These are phyloP conservation scores for Toxonevra muliebris DNA, from an alignment of 2,888 invertebrate species.

Conservation along the genomic window DNA sequence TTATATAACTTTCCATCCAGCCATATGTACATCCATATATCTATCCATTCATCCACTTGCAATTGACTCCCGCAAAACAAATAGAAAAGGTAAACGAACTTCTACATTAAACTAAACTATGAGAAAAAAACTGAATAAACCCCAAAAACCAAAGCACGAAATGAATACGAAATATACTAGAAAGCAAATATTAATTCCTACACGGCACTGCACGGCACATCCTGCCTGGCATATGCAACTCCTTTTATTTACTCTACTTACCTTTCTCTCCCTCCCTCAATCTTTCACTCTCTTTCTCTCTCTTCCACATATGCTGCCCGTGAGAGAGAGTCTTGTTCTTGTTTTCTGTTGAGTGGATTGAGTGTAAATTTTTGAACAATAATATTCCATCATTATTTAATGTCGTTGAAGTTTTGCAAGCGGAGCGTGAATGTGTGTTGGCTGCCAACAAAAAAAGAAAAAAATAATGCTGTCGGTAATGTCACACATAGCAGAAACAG, in stretches of 20 bases:
- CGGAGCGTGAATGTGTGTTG: constrained; percentile 14
- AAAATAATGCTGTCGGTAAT: too few species aligned
- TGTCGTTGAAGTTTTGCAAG: constrained; percentile 26
- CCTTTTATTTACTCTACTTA: background rate
- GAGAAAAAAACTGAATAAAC: background rate
- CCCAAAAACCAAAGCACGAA: constrained; percentile 11
- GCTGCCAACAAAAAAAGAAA: background rate
- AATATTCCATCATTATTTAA: constrained; percentile 28
- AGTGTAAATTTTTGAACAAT: constrained; percentile 21
- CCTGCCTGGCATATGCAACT: background rate
- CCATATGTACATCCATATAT: too few species aligned
- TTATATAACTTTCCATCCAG: too few species aligned
- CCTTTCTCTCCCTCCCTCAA: too few species aligned
- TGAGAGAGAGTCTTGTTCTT: too few species aligned
- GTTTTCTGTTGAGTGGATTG: constrained; percentile 1
- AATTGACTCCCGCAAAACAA: background rate
- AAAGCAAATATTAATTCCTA: constrained; percentile 18
- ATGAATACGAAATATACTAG: constrained; percentile 19
- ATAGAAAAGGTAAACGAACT: background rate
- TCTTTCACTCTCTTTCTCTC: background rate
- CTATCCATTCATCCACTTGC: too few species aligned
- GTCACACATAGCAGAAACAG: too few species aligned
- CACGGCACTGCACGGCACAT: background rate
- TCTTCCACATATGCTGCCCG: background rate
- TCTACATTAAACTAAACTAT: background rate